These are phyloP conservation scores for Sprattus sprattus DNA, from an alignment of 2,113 vertebrate species.

Conservation along the genomic window DNA sequence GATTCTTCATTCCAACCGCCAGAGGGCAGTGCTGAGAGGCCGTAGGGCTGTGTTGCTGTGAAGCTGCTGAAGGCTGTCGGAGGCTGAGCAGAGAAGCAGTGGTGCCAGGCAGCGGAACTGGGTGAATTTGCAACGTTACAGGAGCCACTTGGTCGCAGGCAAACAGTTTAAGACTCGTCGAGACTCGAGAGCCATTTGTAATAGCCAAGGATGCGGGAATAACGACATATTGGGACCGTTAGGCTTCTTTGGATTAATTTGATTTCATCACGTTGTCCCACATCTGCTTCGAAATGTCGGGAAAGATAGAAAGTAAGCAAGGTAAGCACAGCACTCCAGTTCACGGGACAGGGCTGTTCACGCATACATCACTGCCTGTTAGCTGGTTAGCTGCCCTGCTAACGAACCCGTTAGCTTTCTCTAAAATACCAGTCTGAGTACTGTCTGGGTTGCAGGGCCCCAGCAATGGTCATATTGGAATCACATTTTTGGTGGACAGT, in stretches of 20 bases:
- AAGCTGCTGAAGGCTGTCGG: background rate
- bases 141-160: slow-evolving; percentile 1
- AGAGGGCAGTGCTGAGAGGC: background rate
- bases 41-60: background rate
- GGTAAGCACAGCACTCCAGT: slow-evolving; percentile 61
- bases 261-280: background rate
- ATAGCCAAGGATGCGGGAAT: slow-evolving; percentile 42
- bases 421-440: background rate
- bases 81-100: background rate
- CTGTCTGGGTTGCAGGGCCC: slow-evolving; percentile 5
- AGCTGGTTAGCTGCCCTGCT: background rate
- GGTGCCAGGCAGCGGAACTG: background rate
- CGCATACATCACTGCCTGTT: background rate
- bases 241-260: slow-evolving; percentile 7
- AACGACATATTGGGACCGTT: slow-evolving; percentile 20
- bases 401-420: background rate
- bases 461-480: background rate
- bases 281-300: slow-evolving; percentile 71
- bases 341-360: background rate
- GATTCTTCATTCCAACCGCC: background rate
- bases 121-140: background rate
- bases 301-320: slow-evolving; percentile 79
- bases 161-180: background rate
- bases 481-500: background rate
- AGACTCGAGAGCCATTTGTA: slow-evolving; percentile 20